Conservation (phyloP, 2,113 vertebrate species). For the Caranx ignobilis region DNA sequence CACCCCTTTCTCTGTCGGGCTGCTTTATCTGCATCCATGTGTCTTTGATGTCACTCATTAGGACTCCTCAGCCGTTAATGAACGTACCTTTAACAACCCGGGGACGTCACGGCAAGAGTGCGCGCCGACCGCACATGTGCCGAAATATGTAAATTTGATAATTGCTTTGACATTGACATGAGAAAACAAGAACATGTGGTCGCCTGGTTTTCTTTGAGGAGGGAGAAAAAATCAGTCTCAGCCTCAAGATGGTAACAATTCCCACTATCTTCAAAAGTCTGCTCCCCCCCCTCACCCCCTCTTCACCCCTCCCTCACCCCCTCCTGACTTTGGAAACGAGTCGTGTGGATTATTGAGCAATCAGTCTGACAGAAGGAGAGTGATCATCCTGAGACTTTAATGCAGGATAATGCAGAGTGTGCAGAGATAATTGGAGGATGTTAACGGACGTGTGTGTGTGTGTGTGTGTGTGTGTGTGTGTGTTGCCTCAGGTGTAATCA, state of each 20-base stretch:
- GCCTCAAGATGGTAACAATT: slow-evolving; percentile 35
- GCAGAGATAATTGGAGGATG: background rate
- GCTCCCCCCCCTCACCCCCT: background rate
- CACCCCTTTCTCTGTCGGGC: background rate
- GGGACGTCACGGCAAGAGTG: background rate
- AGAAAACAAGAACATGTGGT: slow-evolving; percentile 37
- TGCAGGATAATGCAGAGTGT: background rate
- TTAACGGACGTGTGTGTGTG: background rate
- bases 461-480: background rate
- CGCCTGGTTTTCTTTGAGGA: slow-evolving; percentile 17
- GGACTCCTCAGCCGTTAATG: background rate
- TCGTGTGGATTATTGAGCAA: background rate
- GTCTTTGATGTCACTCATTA: slow-evolving; percentile 8
- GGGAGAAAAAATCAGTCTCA: background rate
- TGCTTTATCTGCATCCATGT: background rate
- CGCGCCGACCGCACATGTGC: background rate
- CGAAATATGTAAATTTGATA: slow-evolving; percentile 39
- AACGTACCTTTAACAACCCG: background rate
- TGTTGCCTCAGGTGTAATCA: slow-evolving; percentile 8
- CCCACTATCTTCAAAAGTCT: slow-evolving; percentile 4
- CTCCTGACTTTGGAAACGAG: slow-evolving; percentile 7
- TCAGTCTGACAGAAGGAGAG: background rate
- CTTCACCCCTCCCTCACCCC: background rate
- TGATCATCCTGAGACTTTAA: background rate
- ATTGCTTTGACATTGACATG: slow-evolving; percentile 14